These are phyloP conservation scores for Melinaea menophilus DNA, from an alignment of 2,888 invertebrate species.

Conservation along the genomic window DNA sequence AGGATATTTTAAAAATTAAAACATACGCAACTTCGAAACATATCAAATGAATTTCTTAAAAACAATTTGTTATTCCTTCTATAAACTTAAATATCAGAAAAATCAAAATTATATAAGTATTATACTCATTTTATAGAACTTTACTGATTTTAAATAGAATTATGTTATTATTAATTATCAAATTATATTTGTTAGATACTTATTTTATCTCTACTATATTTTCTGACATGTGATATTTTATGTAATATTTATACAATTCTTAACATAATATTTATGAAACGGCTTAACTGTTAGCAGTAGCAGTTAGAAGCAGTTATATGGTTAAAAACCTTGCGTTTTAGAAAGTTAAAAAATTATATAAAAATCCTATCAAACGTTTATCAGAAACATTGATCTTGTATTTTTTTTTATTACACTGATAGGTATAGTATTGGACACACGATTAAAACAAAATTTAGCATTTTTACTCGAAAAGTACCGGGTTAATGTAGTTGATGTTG, in stretches of 20 bases:
- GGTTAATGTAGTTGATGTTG: too few relatives aligned
- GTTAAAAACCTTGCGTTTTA: neutral
- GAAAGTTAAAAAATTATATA: neutral
- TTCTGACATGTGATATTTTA: slow-evolving; percentile 69
- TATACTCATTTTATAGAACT: slow-evolving; percentile 1
- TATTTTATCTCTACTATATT: slow-evolving; percentile 42
- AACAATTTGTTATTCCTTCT: slow-evolving; percentile 10
- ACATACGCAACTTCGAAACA: slow-evolving; percentile 37
- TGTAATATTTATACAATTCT: slow-evolving; percentile 45
- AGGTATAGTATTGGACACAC: too few relatives aligned
- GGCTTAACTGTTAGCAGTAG: slow-evolving; percentile 1
- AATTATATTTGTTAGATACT: slow-evolving; percentile 31
- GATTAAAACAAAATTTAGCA: too few relatives aligned
- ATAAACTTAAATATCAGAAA: neutral
- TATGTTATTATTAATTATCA: slow-evolving; percentile 9
- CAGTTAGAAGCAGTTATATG: neutral
- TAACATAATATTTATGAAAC: slow-evolving; percentile 11
- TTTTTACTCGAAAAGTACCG: too few relatives aligned
- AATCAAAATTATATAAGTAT: neutral
- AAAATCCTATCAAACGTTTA: neutral
- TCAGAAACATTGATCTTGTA: neutral
- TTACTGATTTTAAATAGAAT: slow-evolving; percentile 16
- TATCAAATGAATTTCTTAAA: slow-evolving; percentile 50
- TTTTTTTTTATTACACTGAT: too few relatives aligned
- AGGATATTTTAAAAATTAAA: neutral